These are phyloP conservation scores for Mormyrops attenuatus DNA, from an alignment of 2,797 vertebrate species.

Conservation along the genomic window DNA sequence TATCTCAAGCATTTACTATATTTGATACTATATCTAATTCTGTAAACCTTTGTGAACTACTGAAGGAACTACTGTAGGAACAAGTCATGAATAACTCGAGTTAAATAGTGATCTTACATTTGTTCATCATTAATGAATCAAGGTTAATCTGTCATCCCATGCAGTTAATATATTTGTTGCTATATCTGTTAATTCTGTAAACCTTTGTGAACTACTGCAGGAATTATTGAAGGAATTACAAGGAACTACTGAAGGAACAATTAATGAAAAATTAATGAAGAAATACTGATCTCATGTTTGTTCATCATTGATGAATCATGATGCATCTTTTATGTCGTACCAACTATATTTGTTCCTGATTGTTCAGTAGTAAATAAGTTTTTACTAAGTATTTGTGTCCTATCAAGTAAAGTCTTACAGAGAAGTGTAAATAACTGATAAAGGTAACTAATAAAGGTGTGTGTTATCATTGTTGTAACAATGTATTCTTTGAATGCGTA, in stretches of 20 bases:
- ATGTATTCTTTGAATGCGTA: not conserved
- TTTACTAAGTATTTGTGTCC: not conserved
- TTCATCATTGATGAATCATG: not conserved
- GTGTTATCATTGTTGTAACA: not conserved
- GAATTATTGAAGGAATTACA: not conserved
- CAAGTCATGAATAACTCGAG: not conserved
- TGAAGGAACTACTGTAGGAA: not conserved
- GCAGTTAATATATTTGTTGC: too few species aligned
- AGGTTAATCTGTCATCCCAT: too few species aligned
- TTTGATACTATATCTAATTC: not conserved
- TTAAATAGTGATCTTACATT: too few species aligned
- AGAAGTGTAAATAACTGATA: not conserved
- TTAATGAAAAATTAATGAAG: too few species aligned
- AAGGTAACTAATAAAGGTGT: not conserved
- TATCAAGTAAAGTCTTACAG: not conserved
- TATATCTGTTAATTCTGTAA: too few species aligned
- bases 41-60: not conserved
- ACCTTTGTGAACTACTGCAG: not conserved
- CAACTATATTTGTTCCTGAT: not conserved
- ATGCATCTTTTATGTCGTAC: not conserved
- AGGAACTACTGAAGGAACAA: not conserved
- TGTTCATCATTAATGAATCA: too few species aligned
- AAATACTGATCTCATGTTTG: not conserved
- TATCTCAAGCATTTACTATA: too few species aligned
- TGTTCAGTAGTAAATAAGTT: not conserved